Conservation (phyloP, 2,113 vertebrate genomes). For the Podilymbus podiceps region DNA sequence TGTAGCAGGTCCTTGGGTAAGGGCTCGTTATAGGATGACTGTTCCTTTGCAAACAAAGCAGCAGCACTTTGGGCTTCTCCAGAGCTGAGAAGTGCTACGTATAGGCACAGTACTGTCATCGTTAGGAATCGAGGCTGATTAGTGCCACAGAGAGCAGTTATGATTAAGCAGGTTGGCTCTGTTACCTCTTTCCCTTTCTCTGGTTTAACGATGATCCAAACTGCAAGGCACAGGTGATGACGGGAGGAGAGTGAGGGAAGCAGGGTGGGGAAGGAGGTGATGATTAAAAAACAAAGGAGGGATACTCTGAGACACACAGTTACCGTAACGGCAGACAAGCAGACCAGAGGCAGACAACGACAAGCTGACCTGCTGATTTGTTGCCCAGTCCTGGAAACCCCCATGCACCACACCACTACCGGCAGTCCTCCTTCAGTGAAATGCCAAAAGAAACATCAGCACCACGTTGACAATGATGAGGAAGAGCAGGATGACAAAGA, state of each 20-base stretch:
- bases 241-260: conserved; percentile 14
- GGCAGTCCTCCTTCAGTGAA: conserved; percentile 80
- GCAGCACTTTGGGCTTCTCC: background rate
- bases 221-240: conserved; percentile 40
- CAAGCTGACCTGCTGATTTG: conserved; percentile 69
- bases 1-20: background rate
- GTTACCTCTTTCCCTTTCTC: background rate
- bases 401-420: conserved; percentile 29
- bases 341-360: conserved; percentile 53
- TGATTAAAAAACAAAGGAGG: background rate
- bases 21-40: background rate
- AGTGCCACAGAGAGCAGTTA: background rate
- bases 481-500: conserved; percentile 93
- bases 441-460: conserved; percentile 95
- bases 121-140: background rate
- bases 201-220: background rate
- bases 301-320: conserved; percentile 51
- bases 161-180: background rate
- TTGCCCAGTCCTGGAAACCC: conserved; percentile 50
- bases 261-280: conserved; percentile 7
- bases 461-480: conserved; percentile 97
- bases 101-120: background rate
- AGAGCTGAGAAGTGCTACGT: background rate
- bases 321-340: conserved; percentile 41
- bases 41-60: background rate